phyloP scores from a whole-genome alignment of 2,113 vertebrate genomes.

The Chaenogobius annularis region DNA sequence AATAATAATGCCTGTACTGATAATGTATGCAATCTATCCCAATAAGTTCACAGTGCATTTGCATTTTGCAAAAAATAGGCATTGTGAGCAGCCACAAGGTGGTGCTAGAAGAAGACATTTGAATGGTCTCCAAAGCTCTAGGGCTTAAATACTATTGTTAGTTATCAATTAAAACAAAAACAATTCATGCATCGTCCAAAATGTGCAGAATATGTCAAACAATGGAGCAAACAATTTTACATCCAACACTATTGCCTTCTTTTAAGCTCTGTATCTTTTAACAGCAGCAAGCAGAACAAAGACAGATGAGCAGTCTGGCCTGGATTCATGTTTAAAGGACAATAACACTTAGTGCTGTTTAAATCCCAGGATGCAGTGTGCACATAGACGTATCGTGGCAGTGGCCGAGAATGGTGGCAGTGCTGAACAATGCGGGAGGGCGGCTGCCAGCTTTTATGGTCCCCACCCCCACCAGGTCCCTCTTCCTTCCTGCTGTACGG shows the following conservation, averaged over 20 bases:
- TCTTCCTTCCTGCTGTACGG: conserved; percentile 82
- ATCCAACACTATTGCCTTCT: conserved; percentile 34
- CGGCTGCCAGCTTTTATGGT: conserved; percentile 76
- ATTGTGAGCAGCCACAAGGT: conserved; percentile 71
- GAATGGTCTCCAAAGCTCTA: conserved; percentile 30
- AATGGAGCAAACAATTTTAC: conserved; percentile 25
- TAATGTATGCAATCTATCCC: background rate
- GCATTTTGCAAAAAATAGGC: background rate
- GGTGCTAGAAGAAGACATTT: conserved; percentile 78
- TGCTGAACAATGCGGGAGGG: conserved; percentile 77
- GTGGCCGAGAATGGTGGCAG: conserved; percentile 56
- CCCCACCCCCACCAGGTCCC: conserved; percentile 71
- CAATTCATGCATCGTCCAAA: conserved; percentile 23
- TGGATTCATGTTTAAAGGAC: conserved; percentile 57
- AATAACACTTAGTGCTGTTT: conserved; percentile 67
- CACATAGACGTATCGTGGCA: conserved; percentile 66
- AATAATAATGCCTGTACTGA: background rate
- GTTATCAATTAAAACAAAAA: conserved; percentile 26
- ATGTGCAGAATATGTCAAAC: conserved; percentile 33
- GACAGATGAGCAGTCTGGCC: conserved; percentile 33
- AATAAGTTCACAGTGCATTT: background rate
- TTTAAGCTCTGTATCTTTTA: conserved; percentile 32
- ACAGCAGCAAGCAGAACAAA: conserved; percentile 56
- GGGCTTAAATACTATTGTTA: conserved; percentile 25
- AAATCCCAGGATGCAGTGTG: conserved; percentile 73